These are phyloP conservation scores for Cirrhinus mrigala DNA, from an alignment of 2,797 vertebrate genomes.

Conservation along the genomic window DNA sequence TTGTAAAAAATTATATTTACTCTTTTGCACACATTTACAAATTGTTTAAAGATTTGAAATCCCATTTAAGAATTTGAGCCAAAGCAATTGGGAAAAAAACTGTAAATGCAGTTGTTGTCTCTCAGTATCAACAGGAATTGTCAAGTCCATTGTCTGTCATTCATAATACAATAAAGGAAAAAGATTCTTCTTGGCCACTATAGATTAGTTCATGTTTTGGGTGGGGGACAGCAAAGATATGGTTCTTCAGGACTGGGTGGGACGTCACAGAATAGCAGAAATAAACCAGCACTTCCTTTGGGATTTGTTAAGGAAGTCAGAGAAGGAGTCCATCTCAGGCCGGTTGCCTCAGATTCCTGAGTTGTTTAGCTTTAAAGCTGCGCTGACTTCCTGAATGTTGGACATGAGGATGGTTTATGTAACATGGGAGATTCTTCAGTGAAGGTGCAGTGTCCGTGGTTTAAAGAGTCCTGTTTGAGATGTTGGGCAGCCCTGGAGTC, in stretches of 20 bases:
- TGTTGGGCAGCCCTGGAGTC: neutral
- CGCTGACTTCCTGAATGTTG: slow-evolving; percentile 42
- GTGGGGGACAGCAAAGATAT: slow-evolving; percentile 18
- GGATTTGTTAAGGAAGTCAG: slow-evolving; percentile 50
- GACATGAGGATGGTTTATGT: slow-evolving; percentile 24
- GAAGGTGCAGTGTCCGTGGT: neutral
- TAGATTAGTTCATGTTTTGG: slow-evolving; percentile 25
- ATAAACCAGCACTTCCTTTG: slow-evolving; percentile 58
- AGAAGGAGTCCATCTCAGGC: slow-evolving; percentile 44
- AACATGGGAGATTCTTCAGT: slow-evolving; percentile 6
- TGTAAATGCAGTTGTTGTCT: neutral
- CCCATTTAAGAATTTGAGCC: neutral
- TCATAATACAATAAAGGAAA: neutral
- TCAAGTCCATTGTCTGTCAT: neutral
- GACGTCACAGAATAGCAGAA: slow-evolving; percentile 52
- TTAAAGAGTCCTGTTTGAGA: neutral
- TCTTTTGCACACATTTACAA: neutral
- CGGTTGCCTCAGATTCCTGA: slow-evolving; percentile 19
- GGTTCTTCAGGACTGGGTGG: slow-evolving; percentile 44
- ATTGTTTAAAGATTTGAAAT: neutral
- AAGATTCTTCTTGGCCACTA: neutral
- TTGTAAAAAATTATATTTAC: neutral
- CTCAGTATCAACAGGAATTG: neutral
- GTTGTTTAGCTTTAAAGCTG: slow-evolving; percentile 41
- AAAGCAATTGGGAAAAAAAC: neutral